phyloP scores from a whole-genome alignment of 2,888 invertebrate genomes.

The Leucophenga montana region DNA sequence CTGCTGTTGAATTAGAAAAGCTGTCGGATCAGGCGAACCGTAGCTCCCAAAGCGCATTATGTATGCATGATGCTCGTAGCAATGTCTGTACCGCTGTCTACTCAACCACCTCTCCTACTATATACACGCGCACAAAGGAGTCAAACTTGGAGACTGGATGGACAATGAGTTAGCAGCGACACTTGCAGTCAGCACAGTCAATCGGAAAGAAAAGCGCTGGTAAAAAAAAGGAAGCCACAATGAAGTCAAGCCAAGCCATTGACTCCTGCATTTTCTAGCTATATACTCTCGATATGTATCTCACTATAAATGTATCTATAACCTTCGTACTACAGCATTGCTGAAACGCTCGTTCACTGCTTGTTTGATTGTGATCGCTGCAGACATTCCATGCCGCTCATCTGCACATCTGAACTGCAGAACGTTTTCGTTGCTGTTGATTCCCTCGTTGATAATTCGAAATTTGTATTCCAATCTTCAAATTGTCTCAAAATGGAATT shows the following conservation, averaged over 20 bases:
- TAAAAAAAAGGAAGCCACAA: conserved; percentile 40
- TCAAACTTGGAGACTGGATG: conserved; percentile 13
- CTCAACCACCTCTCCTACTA: conserved; percentile 36
- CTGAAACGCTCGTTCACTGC: no score
- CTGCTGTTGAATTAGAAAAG: conserved; percentile 56
- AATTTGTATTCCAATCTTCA: conserved; percentile 73
- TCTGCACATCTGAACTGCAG: not conserved
- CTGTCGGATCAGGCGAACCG: conserved; percentile 41
- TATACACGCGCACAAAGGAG: conserved; percentile 28
- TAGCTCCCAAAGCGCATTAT: conserved; percentile 64
- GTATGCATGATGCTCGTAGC: conserved; percentile 61
- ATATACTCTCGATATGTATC: not conserved
- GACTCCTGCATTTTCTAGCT: not conserved
- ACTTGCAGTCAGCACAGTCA: conserved; percentile 1
- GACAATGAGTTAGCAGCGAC: conserved; percentile 4
- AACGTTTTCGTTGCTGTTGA: conserved; percentile 38
- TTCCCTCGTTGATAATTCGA: conserved; percentile 70
- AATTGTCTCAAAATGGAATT: conserved; percentile 74
- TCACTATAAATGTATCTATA: not conserved
- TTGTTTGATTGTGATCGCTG: conserved; percentile 61
- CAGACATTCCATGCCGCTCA: conserved; percentile 29
- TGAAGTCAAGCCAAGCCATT: conserved; percentile 16
- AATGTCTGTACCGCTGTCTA: conserved; percentile 47
- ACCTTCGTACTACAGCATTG: not conserved
- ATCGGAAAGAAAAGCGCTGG: conserved; percentile 13